phyloP scores from a whole-genome alignment of 2,797 vertebrate species.

The Spinus pinus region DNA sequence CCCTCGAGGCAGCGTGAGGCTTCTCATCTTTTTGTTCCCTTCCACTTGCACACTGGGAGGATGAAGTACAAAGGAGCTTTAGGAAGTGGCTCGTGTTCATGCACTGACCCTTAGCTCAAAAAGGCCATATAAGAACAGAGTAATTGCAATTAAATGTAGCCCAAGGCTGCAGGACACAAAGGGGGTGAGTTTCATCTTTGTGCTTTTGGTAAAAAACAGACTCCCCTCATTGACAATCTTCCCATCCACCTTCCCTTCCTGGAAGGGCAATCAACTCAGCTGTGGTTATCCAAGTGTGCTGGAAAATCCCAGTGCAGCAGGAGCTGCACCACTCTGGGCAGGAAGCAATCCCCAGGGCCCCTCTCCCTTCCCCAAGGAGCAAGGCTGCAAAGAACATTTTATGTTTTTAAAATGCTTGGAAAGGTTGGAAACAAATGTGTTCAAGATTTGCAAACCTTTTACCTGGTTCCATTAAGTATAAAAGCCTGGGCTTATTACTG shows the following conservation, averaged over 20 bases:
- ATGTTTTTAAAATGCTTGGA: too few relatives aligned
- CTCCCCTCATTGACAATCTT: neutral
- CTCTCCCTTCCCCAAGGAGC: neutral
- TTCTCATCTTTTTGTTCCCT: neutral
- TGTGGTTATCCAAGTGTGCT: neutral
- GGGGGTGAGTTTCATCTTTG: neutral
- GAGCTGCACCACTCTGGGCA: neutral
- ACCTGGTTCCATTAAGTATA: neutral
- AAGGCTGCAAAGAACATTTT: neutral
- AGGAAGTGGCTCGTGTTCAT: neutral
- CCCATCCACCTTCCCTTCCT: neutral
- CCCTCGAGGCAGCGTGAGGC: rapidly evolving
- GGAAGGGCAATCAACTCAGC: neutral
- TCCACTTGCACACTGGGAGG: neutral
- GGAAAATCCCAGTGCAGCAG: neutral
- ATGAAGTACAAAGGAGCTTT: neutral
- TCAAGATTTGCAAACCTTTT: neutral
- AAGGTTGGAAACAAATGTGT: neutral
- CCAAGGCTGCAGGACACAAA: neutral
- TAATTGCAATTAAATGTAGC: neutral
- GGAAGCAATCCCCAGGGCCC: neutral
- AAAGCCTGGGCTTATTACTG: neutral
- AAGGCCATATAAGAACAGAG: neutral
- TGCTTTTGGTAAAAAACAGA: neutral
- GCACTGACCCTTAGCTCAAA: neutral